phyloP scores from a whole-genome alignment of 2,113 vertebrate genomes.

The Clarias gariepinus region DNA sequence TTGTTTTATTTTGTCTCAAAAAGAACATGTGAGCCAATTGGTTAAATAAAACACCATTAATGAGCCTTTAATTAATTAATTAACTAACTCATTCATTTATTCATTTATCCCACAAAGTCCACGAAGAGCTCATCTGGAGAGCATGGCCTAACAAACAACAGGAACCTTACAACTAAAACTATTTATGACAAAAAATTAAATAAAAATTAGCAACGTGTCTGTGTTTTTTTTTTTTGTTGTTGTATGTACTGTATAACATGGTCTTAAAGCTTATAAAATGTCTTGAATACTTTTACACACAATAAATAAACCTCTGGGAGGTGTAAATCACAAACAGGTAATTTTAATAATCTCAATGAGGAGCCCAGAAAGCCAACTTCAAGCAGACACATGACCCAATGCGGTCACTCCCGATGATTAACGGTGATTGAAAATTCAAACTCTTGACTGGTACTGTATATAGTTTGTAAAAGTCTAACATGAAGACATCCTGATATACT shows the following conservation, averaged over 20 bases:
- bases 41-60: background rate
- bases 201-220: too few species aligned
- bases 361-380: background rate
- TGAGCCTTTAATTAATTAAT: background rate
- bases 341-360: background rate
- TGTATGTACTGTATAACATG: too few species aligned
- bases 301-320: background rate
- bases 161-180: too few species aligned
- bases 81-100: background rate
- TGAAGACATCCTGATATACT: too few species aligned
- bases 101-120: background rate
- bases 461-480: too few species aligned
- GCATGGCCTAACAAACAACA: background rate
- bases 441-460: too few species aligned
- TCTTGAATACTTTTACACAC: background rate
- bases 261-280: background rate
- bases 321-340: background rate
- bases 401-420: too few species aligned
- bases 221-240: background rate
- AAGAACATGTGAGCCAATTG: background rate
- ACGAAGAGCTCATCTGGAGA: background rate
- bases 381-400: background rate
- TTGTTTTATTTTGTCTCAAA: background rate
- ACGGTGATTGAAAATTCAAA: too few species aligned
- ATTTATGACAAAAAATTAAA: too few species aligned